Conservation (phyloP, 2,113 vertebrate genomes). For the Pleuronectes platessa region DNA sequence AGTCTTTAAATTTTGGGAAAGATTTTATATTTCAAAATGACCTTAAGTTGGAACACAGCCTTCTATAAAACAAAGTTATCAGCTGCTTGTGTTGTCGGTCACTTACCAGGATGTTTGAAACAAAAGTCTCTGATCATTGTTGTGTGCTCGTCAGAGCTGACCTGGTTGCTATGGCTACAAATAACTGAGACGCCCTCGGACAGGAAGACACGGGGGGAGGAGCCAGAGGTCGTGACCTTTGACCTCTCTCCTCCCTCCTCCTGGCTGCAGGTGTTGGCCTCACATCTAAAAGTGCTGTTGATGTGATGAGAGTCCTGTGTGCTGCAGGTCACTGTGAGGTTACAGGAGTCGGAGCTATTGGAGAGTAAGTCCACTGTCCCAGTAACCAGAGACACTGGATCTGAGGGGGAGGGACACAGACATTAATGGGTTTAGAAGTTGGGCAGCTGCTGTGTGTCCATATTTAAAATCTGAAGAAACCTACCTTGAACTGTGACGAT, state of each 20-base stretch:
- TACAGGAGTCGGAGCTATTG: neutral
- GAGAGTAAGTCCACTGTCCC: neutral
- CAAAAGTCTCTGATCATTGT: neutral
- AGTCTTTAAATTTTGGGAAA: too few relatives aligned
- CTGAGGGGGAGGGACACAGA: constrained; percentile 40
- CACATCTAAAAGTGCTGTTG: constrained; percentile 11
- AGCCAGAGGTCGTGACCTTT: too few relatives aligned
- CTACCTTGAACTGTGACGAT: constrained; percentile 19
- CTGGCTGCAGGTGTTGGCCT: constrained; percentile 6
- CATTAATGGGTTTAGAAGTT: neutral
- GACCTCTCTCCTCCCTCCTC: neutral
- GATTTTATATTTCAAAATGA: too few relatives aligned
- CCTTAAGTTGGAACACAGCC: too few relatives aligned
- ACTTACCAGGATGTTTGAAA: rapidly evolving
- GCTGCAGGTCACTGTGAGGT: constrained; percentile 42
- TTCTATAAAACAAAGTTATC: too few relatives aligned
- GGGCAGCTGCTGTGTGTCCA: neutral
- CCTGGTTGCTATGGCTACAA: constrained; percentile 31
- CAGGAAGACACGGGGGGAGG: neutral
- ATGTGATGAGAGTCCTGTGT: constrained; percentile 5
- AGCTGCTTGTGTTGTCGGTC: neutral
- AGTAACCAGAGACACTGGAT: constrained; percentile 1
- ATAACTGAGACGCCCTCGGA: neutral
- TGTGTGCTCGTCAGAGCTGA: neutral
- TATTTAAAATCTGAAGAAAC: neutral